These are phyloP conservation scores for Gymnobelideus leadbeateri DNA, from an alignment of 2,113 vertebrate species.

Conservation along the genomic window DNA sequence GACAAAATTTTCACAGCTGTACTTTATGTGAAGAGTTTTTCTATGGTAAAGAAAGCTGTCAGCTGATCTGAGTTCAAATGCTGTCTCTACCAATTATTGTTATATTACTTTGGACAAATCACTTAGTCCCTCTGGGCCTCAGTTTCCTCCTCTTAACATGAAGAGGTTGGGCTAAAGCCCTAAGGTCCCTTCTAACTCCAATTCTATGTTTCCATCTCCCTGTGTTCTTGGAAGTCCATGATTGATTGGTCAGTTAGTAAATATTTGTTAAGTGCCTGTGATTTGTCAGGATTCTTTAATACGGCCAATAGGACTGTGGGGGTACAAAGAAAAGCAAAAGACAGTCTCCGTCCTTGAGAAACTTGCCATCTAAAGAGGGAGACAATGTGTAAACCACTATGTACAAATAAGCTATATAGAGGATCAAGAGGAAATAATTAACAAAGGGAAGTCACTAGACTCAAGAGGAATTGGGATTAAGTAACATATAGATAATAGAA, in stretches of 20 bases:
- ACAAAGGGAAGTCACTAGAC: background rate
- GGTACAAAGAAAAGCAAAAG: background rate
- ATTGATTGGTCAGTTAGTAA: too few species aligned
- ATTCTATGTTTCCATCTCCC: background rate
- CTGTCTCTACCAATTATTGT: background rate
- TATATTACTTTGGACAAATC: background rate
- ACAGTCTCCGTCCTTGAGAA: background rate
- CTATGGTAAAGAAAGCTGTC: background rate
- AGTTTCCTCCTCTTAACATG: background rate
- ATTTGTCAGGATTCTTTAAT: too few species aligned
- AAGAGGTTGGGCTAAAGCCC: background rate
- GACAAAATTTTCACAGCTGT: background rate
- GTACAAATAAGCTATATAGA: background rate
- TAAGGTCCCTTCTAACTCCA: background rate
- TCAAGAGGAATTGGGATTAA: background rate
- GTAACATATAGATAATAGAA: background rate
- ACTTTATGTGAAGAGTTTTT: background rate
- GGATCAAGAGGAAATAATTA: background rate
- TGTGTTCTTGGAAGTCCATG: background rate
- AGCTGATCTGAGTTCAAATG: background rate
- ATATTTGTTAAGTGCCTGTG: too few species aligned
- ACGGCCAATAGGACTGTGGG: too few species aligned
- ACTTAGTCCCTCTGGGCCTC: background rate
- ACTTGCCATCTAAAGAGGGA: background rate
- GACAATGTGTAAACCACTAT: background rate